Percentiles rank a stretch among this genome's conserved stretches.
phyloP scores from a whole-genome alignment of 2,113 vertebrate genomes.

The Oreocharis arfaki region DNA sequence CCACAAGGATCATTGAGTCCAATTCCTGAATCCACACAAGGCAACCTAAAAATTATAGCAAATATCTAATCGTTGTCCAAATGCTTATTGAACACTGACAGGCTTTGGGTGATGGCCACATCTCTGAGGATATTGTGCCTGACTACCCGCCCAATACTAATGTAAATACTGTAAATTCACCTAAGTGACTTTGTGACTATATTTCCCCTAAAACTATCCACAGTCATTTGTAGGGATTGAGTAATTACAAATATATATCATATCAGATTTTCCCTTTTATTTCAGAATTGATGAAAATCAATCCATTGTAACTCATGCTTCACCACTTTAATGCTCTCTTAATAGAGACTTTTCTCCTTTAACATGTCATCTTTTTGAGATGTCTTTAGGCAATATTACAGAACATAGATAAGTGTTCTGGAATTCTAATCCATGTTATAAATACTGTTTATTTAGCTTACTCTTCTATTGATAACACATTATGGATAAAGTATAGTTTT shows the following conservation, averaged over 20 bases:
- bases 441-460: neutral
- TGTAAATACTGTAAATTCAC: neutral
- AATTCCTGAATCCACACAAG: neutral
- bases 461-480: neutral
- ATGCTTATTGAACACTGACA: neutral
- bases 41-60: neutral
- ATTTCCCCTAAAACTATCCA: neutral
- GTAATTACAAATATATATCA: neutral
- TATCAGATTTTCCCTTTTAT: neutral
- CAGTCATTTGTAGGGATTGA: neutral
- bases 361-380: neutral
- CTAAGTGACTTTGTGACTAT: neutral
- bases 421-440: neutral
- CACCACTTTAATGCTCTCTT: neutral
- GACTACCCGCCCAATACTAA: neutral
- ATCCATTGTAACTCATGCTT: neutral
- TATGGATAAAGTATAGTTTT: neutral
- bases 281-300: neutral
- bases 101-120: neutral
- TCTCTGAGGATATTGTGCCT: neutral
- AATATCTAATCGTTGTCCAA: neutral
- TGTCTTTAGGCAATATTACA: neutral
- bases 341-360: neutral
- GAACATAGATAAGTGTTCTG: neutral
- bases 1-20: neutral